Evolutionary conservation across 2,113 vertebrate genomes (phyloP), one percentile per base, ranked within the genome.

Genomic region (Conger conger): DNA sequence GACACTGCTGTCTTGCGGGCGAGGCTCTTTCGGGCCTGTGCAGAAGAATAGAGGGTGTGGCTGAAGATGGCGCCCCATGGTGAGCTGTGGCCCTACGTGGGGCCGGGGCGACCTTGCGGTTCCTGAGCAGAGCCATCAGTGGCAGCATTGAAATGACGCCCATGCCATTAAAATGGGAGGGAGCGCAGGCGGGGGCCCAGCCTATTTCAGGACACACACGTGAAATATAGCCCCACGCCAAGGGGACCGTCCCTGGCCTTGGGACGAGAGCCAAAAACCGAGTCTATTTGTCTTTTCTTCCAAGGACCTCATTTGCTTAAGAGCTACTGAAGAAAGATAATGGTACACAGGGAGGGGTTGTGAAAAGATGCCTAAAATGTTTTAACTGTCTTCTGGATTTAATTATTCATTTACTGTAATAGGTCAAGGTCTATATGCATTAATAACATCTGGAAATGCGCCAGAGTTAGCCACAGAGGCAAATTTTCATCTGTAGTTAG

Each of bases 51-150:
- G 27, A 4, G 27, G 84, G 84, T 84, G 86, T 85, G 78, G 63
- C 18, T 89, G 6, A 79, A 80, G 6, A 38, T 76, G 90, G 85
- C 84, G 80, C 81, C 37, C 87, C 76, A 86, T 79, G 85, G 42
- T 54, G 18, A 78, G 30, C 30, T 33, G 37, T 42, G 60, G 45
- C 54, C 76, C 53, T 20, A 20, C 76, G 18, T n/a, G 11, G 50
- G 42, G 53, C 50, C 77, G 20, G 45, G 82, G 33, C 54, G 68
- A 76, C 38, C 36, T 83, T 76, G 45, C 30, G 18, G 27, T 35
- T 83, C 73, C 73, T 83, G 54, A 38, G n/a, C 0, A 73, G 81
- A 50, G 11, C 35, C 35, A 23, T 83, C 63, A 78, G 73, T n/a
- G 35, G 20, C 50, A 76, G 54, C 42, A 79, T 76, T 79, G 68